A percentile compares a stretch with the other conserved stretches of the same genome.
Conservation (phyloP, 2,888 invertebrate genomes). For the Meganola albula region DNA sequence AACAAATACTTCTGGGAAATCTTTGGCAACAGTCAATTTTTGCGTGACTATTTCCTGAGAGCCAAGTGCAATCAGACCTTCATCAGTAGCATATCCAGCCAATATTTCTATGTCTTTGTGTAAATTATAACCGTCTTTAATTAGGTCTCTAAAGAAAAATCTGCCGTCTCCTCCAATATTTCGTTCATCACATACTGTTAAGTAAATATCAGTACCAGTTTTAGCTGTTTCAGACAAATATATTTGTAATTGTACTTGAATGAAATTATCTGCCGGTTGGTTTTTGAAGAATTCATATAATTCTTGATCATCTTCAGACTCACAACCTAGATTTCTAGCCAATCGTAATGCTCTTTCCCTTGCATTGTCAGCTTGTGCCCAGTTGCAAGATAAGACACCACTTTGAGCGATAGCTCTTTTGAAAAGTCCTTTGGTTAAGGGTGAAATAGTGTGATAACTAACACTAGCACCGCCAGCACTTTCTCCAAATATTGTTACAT, state of each 20-base stretch:
- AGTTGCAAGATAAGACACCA: not conserved
- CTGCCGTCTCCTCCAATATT: conserved; percentile 35
- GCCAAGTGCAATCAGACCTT: conserved; percentile 62
- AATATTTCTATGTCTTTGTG: conserved; percentile 80
- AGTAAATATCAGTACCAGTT: conserved; percentile 16
- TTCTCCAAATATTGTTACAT: conserved; percentile 37
- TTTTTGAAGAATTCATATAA: conserved; percentile 34
- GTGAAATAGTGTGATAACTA: not conserved
- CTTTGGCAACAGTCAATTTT: conserved; percentile 8
- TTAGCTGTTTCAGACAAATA: conserved; percentile 23
- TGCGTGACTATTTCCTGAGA: conserved; percentile 6
- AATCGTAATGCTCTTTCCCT: not conserved
- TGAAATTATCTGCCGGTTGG: conserved; percentile 26
- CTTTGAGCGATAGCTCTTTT: not conserved
- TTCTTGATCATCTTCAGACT: conserved; percentile 32
- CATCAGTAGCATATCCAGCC: conserved; percentile 81
- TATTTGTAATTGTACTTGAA: conserved; percentile 18
- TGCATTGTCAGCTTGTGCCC: not conserved
- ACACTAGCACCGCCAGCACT: not conserved
- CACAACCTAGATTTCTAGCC: conserved; percentile 9
- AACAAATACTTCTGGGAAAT: conserved; percentile 21
- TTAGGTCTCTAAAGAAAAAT: conserved; percentile 38
- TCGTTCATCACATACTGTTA: conserved; percentile 36
- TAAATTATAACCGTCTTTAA: conserved; percentile 60
- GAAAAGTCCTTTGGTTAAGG: not conserved